Conservation (phyloP, 1,140 invertebrate genomes). For the Bactericera cockerelli region DNA sequence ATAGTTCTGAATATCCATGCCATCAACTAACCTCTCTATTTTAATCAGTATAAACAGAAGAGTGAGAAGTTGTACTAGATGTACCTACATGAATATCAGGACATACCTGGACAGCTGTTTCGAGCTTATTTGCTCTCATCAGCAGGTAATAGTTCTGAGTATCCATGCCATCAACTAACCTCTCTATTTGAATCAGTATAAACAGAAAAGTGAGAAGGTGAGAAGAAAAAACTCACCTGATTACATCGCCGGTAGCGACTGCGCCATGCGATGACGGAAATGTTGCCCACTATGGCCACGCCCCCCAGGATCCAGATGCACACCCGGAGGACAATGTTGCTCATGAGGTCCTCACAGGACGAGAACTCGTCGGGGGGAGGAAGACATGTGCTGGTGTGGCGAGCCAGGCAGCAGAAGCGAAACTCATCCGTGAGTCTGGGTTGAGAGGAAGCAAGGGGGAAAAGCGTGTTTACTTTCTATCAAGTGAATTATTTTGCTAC, state of each 20-base stretch:
- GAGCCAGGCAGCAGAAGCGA: slow-evolving; percentile 36
- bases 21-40: no score
- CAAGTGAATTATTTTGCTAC: no score
- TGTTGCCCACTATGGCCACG: slow-evolving; percentile 35
- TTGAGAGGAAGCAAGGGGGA: neutral
- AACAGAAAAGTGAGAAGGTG: no score
- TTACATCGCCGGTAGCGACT: slow-evolving; percentile 25
- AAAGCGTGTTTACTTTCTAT: neutral
- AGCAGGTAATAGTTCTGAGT: no score
- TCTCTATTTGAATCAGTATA: no score
- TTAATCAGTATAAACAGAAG: no score
- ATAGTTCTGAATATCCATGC: no score
- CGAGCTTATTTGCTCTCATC: no score
- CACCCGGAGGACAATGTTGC: slow-evolving; percentile 34
- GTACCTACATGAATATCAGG: no score
- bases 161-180: no score
- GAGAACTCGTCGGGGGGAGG: slow-evolving; percentile 38
- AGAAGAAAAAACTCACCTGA: slow-evolving; percentile 22
- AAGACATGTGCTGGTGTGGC: slow-evolving; percentile 27
- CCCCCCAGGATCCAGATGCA: slow-evolving; percentile 39
- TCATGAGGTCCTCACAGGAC: slow-evolving; percentile 41
- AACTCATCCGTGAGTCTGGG: slow-evolving; percentile 33
- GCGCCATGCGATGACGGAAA: slow-evolving; percentile 36
- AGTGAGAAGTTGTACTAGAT: no score
- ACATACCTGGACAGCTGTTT: no score